Evolutionary conservation across 2,888 invertebrate genomes (phyloP), one percentile per base, ranked within the genome.

Genomic region (Stegophylla sp.): DNA sequence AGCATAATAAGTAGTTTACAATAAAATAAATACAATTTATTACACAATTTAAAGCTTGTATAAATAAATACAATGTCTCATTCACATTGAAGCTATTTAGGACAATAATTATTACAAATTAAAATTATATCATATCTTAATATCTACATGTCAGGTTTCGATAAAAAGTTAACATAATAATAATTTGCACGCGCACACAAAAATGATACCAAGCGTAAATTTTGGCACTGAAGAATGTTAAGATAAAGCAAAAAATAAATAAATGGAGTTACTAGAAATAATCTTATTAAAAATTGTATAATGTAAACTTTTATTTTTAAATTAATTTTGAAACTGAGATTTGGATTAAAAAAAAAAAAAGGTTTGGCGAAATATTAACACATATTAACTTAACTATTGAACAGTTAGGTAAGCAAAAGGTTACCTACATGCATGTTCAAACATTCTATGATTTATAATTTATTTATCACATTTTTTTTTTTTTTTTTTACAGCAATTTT

Each of bases 151-250:
- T 34, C 10, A 4, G 2, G 53, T 56, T 72, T 56, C n/a, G 20
- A 34, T 56, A 56, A 51, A 28, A 51, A 69, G 20, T 20, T 20
- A 51, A 69, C n/a, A 28, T 26, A 51, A 28, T 53, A 53, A 34
- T 48, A 26, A 48, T 41, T 73, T 7, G 43, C 45, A 73, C 23
- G n/a, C 45, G 28, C 73, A 73, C 73, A 45, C 28, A 41, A 74
- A 63, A 61, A 28, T 61, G 41, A 61, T 61, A 61, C 45, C 45
- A 61, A 73, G n/a, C 61, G 10, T 61, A 48, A 61, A 74, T 48
- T 61, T 74, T 74, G 73, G 73, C 73, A 74, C 73, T 15, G n/a
- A 48, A 74, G 61, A 63, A 73, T 45, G n/a, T 59, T 45, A 26
- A 48, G 43, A 23, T 12, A 59, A 59, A 26, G 43, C 10, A 59